These are phyloP conservation scores for Sterrhoptilus dennistouni DNA, from an alignment of 2,113 vertebrate species.

Conservation along the genomic window DNA sequence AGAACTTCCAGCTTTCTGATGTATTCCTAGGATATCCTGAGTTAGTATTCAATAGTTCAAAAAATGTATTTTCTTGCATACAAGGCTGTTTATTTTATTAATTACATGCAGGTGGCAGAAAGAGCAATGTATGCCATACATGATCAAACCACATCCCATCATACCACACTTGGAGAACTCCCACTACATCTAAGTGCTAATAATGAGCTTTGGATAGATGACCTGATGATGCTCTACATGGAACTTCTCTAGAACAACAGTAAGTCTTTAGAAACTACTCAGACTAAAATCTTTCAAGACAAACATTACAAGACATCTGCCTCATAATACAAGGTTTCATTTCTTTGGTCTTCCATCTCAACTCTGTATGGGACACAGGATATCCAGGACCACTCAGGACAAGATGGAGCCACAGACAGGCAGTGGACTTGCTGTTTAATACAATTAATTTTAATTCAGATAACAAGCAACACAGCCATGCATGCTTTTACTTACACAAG, in stretches of 20 bases:
- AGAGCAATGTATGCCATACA: neutral
- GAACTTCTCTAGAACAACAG: neutral
- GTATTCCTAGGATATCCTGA: neutral
- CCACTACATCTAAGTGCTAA: neutral
- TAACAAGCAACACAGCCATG: neutral
- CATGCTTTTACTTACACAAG: fast-evolving
- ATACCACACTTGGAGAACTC: neutral
- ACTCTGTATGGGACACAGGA: neutral
- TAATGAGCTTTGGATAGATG: neutral
- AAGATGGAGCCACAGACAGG: neutral
- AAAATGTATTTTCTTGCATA: neutral
- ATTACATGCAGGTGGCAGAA: neutral
- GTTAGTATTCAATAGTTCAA: neutral
- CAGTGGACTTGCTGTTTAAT: neutral
- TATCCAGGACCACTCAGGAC: neutral
- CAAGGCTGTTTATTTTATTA: neutral
- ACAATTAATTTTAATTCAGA: neutral
- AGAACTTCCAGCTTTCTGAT: neutral
- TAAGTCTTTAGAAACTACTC: neutral
- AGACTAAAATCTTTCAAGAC: neutral
- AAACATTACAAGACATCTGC: neutral
- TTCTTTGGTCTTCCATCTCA: neutral
- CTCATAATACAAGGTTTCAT: neutral
- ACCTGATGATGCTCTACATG: neutral
- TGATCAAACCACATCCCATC: neutral